Conservation (phyloP, 35 echinoderm and acorn worm genomes). For the Ophiothrix spiculata region DNA sequence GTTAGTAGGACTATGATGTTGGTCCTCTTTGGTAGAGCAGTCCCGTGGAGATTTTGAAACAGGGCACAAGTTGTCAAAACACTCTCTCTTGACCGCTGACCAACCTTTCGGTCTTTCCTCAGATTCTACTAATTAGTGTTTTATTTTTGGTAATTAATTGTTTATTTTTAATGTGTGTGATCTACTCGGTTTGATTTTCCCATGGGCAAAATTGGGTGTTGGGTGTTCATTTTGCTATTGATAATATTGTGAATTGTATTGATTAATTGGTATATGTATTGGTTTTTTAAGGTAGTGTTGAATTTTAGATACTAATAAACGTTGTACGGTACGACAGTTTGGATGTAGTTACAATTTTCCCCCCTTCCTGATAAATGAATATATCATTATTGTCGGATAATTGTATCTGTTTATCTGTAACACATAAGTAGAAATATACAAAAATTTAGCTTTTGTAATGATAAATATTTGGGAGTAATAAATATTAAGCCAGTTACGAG, state of each 20-base stretch:
- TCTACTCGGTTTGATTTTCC: not conserved
- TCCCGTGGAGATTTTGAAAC: not conserved
- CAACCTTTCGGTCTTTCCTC: not conserved
- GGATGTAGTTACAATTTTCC: no score
- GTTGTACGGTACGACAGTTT: no score
- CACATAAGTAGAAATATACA: no score
- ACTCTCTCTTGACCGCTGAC: not conserved
- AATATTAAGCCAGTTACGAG: no score
- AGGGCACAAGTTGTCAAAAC: not conserved
- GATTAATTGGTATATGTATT: no score
- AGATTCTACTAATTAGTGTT: not conserved
- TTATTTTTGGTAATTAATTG: conserved; percentile 6
- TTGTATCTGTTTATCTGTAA: no score
- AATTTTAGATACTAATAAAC: no score
- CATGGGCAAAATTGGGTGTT: not conserved
- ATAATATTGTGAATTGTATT: not conserved
- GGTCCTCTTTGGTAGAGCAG: not conserved
- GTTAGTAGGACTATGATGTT: not conserved
- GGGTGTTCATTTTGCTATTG: not conserved
- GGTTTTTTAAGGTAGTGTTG: no score
- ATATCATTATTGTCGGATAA: no score
- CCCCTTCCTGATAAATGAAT: no score
- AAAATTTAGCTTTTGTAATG: no score
- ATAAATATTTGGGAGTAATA: no score
- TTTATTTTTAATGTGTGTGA: conserved; percentile 7